Evolutionary conservation across 2,797 vertebrate species (phyloP), one percentile per base, ranked within the genome.

Genomic region (Iguana delicatissima): DNA sequence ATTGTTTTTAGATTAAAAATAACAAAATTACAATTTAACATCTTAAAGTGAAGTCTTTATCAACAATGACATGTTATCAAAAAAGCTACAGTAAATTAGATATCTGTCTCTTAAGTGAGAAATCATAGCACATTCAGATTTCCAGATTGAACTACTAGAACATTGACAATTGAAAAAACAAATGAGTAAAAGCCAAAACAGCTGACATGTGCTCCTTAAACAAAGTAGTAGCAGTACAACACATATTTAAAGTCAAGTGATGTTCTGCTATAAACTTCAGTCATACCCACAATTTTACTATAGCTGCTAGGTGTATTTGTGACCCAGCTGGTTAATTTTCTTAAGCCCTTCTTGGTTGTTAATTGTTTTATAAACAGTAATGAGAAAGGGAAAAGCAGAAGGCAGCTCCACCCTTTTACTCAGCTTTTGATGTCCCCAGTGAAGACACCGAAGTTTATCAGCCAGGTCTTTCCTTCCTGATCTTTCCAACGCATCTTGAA

Each of bases 381-480:
- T 98, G 86, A 98, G 96, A 94, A 98, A 98, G 38, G 97, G 97
- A 80, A 98, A 98, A 67, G 97, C 97, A 0, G 98, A 97, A 2
- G 97, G 98, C 38, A 98, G 96, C 93, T 98, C 96, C 76, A 97
- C 97, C 89, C 95, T 97, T 26, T 93, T 95, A 93, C 97, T 98
- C 69, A 97, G 92, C 87, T 97, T 98, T 96, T 98, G 97, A 77
- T 98, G 96, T 64, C 97, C 97, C 97, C 97, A 97, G 85, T 97
- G 96, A 77, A 98, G 96, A 80, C 96, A 98, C 7, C 94, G 97
- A 85, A 98, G 96, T 77, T 89, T 97, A 93, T 98, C 97, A 14
- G 98, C 96, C 82, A 97, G 96, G 86, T 97, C 97, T 42, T 93
- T 96, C 50, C 97, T 96, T 35, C 97, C 97, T 14, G 97, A 96